Base-by-base conservation (phyloP, 2,797 vertebrate species). In the Ceryle rudis region DNA sequence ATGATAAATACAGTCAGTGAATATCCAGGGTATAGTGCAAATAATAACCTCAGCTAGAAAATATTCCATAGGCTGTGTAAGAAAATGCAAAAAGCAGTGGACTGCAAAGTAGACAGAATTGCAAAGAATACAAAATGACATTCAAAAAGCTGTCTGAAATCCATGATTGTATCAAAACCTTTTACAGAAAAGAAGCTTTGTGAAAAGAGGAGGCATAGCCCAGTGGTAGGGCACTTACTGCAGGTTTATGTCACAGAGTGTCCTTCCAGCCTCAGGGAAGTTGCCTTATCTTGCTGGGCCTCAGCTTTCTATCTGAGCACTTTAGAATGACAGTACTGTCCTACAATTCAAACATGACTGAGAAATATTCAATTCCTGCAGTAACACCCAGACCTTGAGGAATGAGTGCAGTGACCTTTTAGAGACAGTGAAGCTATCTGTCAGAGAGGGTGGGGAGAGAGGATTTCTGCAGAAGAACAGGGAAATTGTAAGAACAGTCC, bases 321-420 rank as follows among this genome's bases (percentile, higher is more conserved):
- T 96, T 95, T n/a, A 79, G 85, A 91, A 90, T 77, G 71, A 79
- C 81, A 91, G 60, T 46, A 77, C 90, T 86, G 28, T 81, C 65
- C 55, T 54, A 86, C 80, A 79, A 62, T 52, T 95, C 73, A 82
- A 80, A 96, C 90, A 90, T 70, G 64, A 95, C 71, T 72, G 49
- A 92, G 57, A 95, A 92, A 93, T 95, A 90, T 80, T 94, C 70
- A 77, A 4, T 80, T 91, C 81, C 71, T 95, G 81, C 31, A 58
- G 87, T 77, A 95, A 86, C n/a, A 86, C 64, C 41, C 39, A 64
- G 74, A 84, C 73, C 77, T 95, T 93, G 83, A 94, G 92, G 86
- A 95, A 94, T 73, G 66, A 81, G 31, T 47, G 74, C 3, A 5
- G 49, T 81, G 82, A 90, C 80, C 94, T 95, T 88, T 90, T 11